Evolutionary conservation across 2,113 vertebrate species (phyloP).

Genomic region (Pluvialis apricaria): DNA sequence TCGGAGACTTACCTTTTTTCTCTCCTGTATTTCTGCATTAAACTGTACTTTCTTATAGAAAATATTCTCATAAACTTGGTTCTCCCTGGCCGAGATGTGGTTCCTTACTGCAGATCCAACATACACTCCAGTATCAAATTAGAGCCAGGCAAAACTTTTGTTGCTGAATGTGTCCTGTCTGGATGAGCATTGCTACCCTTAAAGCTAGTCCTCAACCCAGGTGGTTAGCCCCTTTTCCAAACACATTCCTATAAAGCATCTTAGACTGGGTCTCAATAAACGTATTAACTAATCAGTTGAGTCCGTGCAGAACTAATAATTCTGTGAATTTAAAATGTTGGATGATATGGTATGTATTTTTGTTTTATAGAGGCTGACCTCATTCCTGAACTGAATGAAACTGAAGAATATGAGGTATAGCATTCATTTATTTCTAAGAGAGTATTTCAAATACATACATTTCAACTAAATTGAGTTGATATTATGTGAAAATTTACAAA

Average conservation of each 20-base stretch:
- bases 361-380: slow-evolving; percentile 77
- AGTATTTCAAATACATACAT: neutral
- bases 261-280: neutral
- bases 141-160: neutral
- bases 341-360: slow-evolving; percentile 59
- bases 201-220: neutral
- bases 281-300: neutral
- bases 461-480: neutral
- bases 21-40: neutral
- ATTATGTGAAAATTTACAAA: neutral
- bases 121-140: neutral
- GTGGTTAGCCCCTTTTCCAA: neutral
- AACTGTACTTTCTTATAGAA: neutral
- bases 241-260: neutral
- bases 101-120: neutral
- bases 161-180: neutral
- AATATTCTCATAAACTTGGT: accelerated
- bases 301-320: neutral
- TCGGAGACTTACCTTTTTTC: neutral
- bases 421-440: slow-evolving; percentile 27
- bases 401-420: slow-evolving; percentile 81
- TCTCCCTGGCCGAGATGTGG: neutral
- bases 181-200: neutral
- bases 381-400: slow-evolving; percentile 76
- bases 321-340: slow-evolving; percentile 33